Conservation (phyloP, 1,140 invertebrate genomes). For the Calliopsis andreniformis region DNA sequence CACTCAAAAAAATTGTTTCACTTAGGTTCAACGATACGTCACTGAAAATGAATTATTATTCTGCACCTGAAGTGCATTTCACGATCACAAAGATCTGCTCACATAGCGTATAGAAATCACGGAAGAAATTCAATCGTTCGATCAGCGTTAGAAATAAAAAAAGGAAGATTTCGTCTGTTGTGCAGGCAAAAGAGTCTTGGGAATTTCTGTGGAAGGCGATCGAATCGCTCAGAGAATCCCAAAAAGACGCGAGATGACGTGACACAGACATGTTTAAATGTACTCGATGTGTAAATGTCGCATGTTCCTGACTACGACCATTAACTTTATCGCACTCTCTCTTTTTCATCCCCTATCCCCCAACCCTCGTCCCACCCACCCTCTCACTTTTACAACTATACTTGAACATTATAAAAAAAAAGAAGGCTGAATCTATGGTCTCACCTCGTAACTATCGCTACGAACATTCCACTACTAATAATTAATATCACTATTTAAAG, state of each 20-base stretch:
- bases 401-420: slow-evolving; percentile 21
- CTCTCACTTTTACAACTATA: slow-evolving; percentile 17
- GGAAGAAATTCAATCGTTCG: too few relatives aligned
- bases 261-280: slow-evolving; percentile 56
- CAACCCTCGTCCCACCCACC: too few relatives aligned
- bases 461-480: slow-evolving; percentile 46
- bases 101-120: too few relatives aligned
- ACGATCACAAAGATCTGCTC: too few relatives aligned
- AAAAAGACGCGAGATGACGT: slow-evolving; percentile 44
- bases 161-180: too few relatives aligned
- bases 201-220: too few relatives aligned
- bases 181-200: too few relatives aligned
- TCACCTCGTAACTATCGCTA: slow-evolving; percentile 33
- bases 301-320: slow-evolving; percentile 75
- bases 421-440: slow-evolving; percentile 12
- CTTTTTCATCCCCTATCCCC: slow-evolving; percentile 56
- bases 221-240: slow-evolving; percentile 19
- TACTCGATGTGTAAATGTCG: slow-evolving; percentile 78
- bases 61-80: too few relatives aligned
- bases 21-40: too few relatives aligned
- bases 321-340: slow-evolving; percentile 62
- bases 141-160: too few relatives aligned
- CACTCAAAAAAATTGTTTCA: too few relatives aligned
- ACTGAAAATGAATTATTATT: too few relatives aligned
- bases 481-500: slow-evolving; percentile 60